Evolutionary conservation across 2,888 invertebrate species (phyloP).

Genomic region (Drosophila stalkeri): DNA sequence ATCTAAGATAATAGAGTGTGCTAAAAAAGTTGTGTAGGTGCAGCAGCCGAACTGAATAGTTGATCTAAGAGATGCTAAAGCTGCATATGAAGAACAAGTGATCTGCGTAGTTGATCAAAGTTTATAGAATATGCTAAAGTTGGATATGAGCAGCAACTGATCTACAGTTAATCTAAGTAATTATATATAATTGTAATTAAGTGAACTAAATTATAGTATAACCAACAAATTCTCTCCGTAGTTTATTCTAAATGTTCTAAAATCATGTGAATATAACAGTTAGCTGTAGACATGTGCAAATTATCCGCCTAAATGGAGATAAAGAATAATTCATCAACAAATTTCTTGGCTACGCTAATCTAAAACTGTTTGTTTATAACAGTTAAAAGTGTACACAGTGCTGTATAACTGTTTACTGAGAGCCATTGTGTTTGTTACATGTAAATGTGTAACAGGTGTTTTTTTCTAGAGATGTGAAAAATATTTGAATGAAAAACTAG

Average conservation of each 20-base stretch:
- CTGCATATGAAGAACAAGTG: neutral
- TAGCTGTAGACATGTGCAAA: neutral
- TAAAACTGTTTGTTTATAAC: neutral
- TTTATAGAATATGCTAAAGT: neutral
- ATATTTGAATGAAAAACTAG: neutral
- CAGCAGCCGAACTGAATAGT: too few species aligned
- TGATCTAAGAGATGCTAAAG: neutral
- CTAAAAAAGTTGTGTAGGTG: neutral
- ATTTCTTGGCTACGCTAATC: neutral
- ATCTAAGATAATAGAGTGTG: neutral
- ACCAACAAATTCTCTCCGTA: neutral
- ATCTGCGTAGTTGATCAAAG: neutral
- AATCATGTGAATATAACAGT: neutral
- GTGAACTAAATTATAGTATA: too few species aligned
- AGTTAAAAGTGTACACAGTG: neutral
- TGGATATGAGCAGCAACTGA: neutral
- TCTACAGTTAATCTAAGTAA: neutral
- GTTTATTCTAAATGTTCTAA: neutral
- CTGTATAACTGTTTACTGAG: neutral
- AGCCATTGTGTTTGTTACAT: neutral
- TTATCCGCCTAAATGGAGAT: neutral
- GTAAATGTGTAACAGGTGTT: neutral
- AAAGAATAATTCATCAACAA: neutral
- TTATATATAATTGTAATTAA: too few species aligned
- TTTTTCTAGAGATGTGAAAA: neutral